A percentile compares a stretch with the other conserved stretches of the same genome.
Evolutionary conservation across 1,140 invertebrate species (phyloP).

Genomic region (Cydia pomonella): DNA sequence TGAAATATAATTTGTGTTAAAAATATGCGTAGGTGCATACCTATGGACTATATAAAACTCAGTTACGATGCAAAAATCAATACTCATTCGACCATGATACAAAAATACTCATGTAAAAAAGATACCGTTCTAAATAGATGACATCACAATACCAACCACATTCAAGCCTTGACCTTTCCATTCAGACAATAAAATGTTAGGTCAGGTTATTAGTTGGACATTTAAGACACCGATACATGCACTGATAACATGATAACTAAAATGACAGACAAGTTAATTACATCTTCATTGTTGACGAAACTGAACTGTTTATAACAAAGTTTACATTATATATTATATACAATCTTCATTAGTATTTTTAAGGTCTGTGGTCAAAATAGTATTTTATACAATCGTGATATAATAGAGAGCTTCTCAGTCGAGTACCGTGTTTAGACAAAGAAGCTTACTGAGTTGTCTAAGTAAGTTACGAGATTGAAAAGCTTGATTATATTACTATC

Average conservation of each 20-base stretch:
- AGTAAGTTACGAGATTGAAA: no score
- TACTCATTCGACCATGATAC: background rate
- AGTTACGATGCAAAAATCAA: background rate
- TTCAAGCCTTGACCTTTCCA: conserved; percentile 19
- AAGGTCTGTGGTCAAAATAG: no score
- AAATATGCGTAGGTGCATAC: no score
- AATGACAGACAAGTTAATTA: background rate
- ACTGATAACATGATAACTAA: background rate
- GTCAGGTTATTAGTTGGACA: background rate
- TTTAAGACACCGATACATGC: background rate
- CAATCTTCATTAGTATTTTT: no score
- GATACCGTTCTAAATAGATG: background rate
- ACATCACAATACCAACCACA: background rate
- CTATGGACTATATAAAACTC: background rate
- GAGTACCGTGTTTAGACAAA: no score
- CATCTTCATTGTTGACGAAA: background rate
- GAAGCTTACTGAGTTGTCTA: no score
- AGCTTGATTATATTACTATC: no score
- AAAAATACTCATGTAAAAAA: background rate
- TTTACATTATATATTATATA: no score
- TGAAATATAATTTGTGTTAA: no score
- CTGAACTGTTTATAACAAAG: no score
- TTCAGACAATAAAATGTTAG: conserved; percentile 8
- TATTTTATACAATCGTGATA: no score
- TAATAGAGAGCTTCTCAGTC: no score